Conservation (phyloP, 2,888 invertebrate genomes). For the Agriopis leucophaearia region DNA sequence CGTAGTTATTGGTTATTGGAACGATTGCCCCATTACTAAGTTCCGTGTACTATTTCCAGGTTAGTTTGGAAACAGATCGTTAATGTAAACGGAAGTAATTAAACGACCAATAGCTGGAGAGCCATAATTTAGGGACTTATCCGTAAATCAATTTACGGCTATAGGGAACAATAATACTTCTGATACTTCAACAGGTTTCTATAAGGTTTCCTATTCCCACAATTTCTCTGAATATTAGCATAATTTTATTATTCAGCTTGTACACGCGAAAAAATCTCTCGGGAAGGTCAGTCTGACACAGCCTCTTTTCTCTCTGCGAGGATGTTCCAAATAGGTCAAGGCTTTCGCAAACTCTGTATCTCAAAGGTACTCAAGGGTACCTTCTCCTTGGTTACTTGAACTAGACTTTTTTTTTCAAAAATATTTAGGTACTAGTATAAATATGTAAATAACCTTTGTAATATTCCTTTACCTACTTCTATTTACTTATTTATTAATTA, state of each 20-base stretch:
- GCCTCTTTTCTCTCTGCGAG: slow-evolving; percentile 21
- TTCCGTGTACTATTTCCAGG: slow-evolving; percentile 29
- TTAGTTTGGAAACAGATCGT: slow-evolving; percentile 1
- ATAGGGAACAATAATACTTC: slow-evolving; percentile 3
- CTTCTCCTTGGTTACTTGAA: background rate
- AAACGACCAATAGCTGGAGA: background rate
- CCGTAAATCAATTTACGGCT: slow-evolving; percentile 5
- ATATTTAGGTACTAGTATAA: no score
- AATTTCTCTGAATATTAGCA: slow-evolving; percentile 7
- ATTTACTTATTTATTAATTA: no score
- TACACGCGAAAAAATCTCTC: slow-evolving; percentile 10
- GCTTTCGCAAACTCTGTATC: slow-evolving; percentile 22
- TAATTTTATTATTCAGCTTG: slow-evolving; percentile 13
- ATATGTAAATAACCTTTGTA: no score
- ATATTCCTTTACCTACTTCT: no score
- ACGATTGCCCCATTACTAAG: slow-evolving; percentile 42
- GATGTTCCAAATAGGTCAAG: slow-evolving; percentile 35
- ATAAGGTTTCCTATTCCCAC: slow-evolving; percentile 18
- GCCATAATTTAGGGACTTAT: background rate
- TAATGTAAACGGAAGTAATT: background rate
- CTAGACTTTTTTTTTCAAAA: no score
- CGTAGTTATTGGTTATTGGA: slow-evolving; percentile 36
- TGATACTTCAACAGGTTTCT: slow-evolving; percentile 29
- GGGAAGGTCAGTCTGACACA: slow-evolving; percentile 24
- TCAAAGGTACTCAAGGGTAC: background rate